A percentile compares a stretch with the other conserved stretches of the same genome.
These are phyloP conservation scores for Styela plicata DNA, from an alignment of 23 tunicate species.

Conservation along the genomic window DNA sequence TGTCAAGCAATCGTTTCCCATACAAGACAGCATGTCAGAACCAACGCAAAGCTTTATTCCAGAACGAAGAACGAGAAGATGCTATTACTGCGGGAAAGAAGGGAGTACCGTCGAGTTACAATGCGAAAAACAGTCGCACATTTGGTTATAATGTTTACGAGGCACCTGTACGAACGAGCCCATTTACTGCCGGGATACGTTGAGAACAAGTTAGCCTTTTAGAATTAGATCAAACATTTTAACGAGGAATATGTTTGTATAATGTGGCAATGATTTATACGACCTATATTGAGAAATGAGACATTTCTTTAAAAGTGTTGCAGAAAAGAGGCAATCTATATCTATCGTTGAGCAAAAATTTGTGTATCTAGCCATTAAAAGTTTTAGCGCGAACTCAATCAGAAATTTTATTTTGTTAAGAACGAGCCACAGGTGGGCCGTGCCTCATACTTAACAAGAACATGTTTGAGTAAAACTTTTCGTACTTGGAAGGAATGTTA, in stretches of 20 bases:
- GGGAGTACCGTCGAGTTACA: background rate
- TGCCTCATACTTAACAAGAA: too few species aligned
- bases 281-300: background rate
- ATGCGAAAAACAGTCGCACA: background rate
- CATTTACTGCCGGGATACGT: background rate
- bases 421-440: too few species aligned
- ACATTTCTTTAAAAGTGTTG: background rate
- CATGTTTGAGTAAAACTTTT: too few species aligned
- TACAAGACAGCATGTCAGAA: too few species aligned
- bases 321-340: background rate
- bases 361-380: background rate
- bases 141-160: background rate
- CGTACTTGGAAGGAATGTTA: too few species aligned
- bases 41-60: too few species aligned
- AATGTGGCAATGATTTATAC: background rate
- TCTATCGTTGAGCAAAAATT: background rate
- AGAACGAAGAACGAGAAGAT: too few species aligned
- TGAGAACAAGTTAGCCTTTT: background rate
- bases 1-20: too few species aligned
- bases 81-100: background rate
- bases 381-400: background rate
- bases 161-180: conserved; percentile 1
- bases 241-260: background rate
- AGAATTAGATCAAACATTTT: background rate
- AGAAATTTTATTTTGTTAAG: too few species aligned